A percentile compares a stretch with the other conserved stretches of the same genome.
These are phyloP conservation scores for Cantharis lateralis DNA, from an alignment of 2,888 invertebrate species.

Conservation along the genomic window DNA sequence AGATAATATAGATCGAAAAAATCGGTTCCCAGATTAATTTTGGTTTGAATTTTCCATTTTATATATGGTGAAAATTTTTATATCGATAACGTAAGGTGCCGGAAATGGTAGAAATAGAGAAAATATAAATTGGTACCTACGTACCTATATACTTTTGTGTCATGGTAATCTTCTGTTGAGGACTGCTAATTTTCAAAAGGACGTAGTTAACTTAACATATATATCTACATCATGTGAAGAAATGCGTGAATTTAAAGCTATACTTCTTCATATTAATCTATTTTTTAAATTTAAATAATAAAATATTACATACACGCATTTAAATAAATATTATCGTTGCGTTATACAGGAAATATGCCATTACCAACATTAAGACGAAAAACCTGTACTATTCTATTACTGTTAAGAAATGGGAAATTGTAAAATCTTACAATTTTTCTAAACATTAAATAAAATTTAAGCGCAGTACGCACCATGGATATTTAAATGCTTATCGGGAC, in stretches of 20 bases:
- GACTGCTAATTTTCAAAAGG: neutral
- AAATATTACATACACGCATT: neutral
- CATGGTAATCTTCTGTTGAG: neutral
- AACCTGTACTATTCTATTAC: constrained; percentile 7
- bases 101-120: neutral
- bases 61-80: neutral
- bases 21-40: neutral
- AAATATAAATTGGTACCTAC: neutral
- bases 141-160: neutral
- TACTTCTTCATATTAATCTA: neutral
- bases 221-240: neutral
- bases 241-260: neutral
- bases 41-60: neutral
- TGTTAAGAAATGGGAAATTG: constrained; percentile 19
- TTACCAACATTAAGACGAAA: constrained; percentile 15
- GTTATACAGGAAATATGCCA: constrained; percentile 12
- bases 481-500: neutral
- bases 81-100: neutral
- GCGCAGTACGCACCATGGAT: neutral
- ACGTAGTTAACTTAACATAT: neutral
- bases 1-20: neutral
- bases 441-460: neutral
- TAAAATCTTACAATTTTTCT: constrained; percentile 11
- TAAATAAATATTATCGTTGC: neutral
- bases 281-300: neutral